Base-by-base conservation (phyloP, 2,888 invertebrate species). In the Eristalis intricaria region DNA sequence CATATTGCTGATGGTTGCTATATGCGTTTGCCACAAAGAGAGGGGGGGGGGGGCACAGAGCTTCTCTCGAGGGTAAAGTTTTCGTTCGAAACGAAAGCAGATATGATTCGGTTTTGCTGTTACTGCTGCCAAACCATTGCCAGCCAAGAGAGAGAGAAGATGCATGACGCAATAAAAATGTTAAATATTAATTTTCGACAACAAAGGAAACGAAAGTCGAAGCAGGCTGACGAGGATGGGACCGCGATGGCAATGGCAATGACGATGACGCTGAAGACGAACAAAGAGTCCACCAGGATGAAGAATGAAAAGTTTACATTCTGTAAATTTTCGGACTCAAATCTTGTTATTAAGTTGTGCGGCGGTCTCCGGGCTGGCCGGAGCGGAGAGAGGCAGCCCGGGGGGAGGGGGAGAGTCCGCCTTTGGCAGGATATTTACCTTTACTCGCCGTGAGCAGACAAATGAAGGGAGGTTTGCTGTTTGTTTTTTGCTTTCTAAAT, bases 141-240 rank as follows among this genome's bases (percentile, higher is more conserved):
- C 60, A 11, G 61, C 74, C 65, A 63, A 32, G 15, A 85, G n/a
- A n/a, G n/a, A n/a, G n/a, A n/a, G n/a, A n/a, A n/a, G 76, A 82
- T 83, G 83, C 86, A 87, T 83, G 83, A 83, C 86, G 86, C 86
- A 87, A 87, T 87, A 87, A 87, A 87, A 87, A 87, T 87, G 83
- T 82, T 79, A 83, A 87, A 87, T 79, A 87, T 83, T 83, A 87
- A 87, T 87, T 87, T 87, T 79, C 66, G 75, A 83, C 86, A 82
- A 87, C 86, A 87, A 87, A 87, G 79, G 79, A 79, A 86, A 74
- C 50, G 71, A 80, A 84, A 84, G 38, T 65, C 61, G 69, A 86
- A 79, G n/a, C 19, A 19, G 50, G 26, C 26, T 26, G 26, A n/a
- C 19, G 50, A 19, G 8, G 19, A 50, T n/a, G 50, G n/a, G 43